Conservation (phyloP, 2,113 vertebrate species). For the Callorhinus ursinus region DNA sequence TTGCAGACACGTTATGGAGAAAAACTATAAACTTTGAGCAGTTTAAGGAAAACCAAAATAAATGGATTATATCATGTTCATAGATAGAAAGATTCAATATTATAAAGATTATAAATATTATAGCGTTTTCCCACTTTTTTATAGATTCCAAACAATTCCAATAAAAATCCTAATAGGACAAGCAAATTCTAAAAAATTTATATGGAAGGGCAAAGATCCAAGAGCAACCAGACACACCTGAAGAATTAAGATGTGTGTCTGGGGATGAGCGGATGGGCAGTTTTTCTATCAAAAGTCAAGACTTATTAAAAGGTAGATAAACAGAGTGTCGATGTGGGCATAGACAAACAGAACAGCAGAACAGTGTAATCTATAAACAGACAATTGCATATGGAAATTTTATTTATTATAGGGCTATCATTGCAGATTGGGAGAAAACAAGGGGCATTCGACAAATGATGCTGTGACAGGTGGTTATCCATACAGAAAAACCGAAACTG, state of each 20-base stretch:
- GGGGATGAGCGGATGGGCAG: not conserved
- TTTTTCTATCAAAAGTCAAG: not conserved
- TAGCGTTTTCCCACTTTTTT: not conserved
- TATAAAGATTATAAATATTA: not conserved
- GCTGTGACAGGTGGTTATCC: not conserved
- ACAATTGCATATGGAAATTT: not conserved
- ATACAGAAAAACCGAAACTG: conserved; percentile 19
- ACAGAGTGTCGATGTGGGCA: not conserved
- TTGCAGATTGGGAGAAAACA: not conserved
- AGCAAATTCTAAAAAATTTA: conserved; percentile 42
- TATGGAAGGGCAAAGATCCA: not conserved
- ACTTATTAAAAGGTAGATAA: not conserved
- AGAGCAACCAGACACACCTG: not conserved
- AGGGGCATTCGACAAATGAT: not conserved
- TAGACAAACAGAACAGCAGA: not conserved
- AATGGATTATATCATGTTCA: not conserved
- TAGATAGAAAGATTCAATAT: not conserved
- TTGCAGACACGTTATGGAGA: not conserved
- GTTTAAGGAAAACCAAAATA: conserved; percentile 8
- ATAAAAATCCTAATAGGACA: not conserved
- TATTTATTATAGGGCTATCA: not conserved
- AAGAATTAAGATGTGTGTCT: not conserved
- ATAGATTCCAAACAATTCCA: conserved; percentile 12
- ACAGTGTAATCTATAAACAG: not conserved
- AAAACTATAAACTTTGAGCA: not conserved